Percentiles rank a stretch among this genome's conserved stretches.
These are phyloP conservation scores for Diarsia mendica DNA, from an alignment of 2,888 invertebrate species.

Conservation along the genomic window DNA sequence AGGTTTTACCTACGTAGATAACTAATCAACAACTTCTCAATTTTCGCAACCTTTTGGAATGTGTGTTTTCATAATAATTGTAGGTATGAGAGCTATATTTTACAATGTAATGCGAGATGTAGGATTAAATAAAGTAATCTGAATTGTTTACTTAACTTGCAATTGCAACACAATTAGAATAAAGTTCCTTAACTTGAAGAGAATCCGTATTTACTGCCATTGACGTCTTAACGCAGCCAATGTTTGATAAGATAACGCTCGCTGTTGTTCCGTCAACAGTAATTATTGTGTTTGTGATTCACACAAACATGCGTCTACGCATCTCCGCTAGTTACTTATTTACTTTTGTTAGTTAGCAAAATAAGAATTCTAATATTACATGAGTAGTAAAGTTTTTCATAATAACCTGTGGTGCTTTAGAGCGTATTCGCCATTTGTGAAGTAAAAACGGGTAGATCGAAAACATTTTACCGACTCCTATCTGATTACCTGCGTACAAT, in stretches of 20 bases:
- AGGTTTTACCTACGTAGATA: neutral
- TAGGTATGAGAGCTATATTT: neutral
- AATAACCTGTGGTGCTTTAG: neutral
- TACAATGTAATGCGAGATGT: neutral
- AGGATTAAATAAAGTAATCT: slow-evolving; percentile 11
- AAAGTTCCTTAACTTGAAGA: slow-evolving; percentile 45
- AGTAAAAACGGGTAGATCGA: slow-evolving; percentile 23
- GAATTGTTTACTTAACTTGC: slow-evolving; percentile 24
- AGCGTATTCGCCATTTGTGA: neutral
- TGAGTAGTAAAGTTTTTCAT: neutral
- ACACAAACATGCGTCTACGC: slow-evolving; percentile 37
- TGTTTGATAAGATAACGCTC: slow-evolving; percentile 42
- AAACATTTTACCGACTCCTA: neutral
- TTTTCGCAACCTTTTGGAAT: neutral
- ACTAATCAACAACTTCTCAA: too few species aligned
- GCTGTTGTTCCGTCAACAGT: slow-evolving; percentile 16
- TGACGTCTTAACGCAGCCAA: slow-evolving; percentile 52
- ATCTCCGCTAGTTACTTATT: slow-evolving; percentile 28
- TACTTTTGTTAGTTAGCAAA: slow-evolving; percentile 38
- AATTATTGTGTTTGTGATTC: slow-evolving; percentile 12
- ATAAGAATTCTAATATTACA: neutral
- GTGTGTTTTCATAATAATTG: neutral
- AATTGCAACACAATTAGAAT: slow-evolving; percentile 45
- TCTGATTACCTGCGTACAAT: slow-evolving; percentile 37
- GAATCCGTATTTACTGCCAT: slow-evolving; percentile 41